Evolutionary conservation across 2,113 vertebrate species (phyloP).

Genomic region (Pachycephala philippinensis): DNA sequence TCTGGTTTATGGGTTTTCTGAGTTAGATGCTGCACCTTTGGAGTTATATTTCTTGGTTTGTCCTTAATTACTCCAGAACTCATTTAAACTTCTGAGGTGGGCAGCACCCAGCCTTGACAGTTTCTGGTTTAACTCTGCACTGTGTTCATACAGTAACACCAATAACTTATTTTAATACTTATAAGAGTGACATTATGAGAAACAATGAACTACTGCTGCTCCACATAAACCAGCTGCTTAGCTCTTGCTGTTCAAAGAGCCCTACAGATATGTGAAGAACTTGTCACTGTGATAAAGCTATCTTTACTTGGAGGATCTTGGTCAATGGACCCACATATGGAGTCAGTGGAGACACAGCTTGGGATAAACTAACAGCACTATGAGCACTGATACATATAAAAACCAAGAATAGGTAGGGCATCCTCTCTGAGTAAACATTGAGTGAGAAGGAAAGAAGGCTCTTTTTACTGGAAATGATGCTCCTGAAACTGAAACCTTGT

Average conservation of each 20-base stretch:
- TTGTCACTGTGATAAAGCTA: not conserved
- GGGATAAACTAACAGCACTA: not conserved
- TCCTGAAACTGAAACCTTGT: not conserved
- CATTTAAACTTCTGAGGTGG: not conserved
- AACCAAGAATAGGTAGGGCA: not conserved
- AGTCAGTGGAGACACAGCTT: not conserved
- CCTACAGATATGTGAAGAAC: not conserved
- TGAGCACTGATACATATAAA: not conserved
- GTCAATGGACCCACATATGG: not conserved
- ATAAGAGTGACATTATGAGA: not conserved
- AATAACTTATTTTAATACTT: not conserved
- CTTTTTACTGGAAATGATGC: not conserved
- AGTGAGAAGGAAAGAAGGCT: not conserved
- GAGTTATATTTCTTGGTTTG: not conserved
- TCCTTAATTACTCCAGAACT: not conserved
- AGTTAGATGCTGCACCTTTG: not conserved
- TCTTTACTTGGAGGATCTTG: not conserved
- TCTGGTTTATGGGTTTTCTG: not conserved
- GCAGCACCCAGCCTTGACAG: accelerated
- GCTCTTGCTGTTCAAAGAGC: not conserved
- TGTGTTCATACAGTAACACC: not conserved
- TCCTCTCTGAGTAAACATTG: not conserved
- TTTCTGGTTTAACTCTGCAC: not conserved
- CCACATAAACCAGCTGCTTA: not conserved
- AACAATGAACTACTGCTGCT: not conserved